Conservation (phyloP, 2,797 vertebrate species). For the Loris lydekkerianus region DNA sequence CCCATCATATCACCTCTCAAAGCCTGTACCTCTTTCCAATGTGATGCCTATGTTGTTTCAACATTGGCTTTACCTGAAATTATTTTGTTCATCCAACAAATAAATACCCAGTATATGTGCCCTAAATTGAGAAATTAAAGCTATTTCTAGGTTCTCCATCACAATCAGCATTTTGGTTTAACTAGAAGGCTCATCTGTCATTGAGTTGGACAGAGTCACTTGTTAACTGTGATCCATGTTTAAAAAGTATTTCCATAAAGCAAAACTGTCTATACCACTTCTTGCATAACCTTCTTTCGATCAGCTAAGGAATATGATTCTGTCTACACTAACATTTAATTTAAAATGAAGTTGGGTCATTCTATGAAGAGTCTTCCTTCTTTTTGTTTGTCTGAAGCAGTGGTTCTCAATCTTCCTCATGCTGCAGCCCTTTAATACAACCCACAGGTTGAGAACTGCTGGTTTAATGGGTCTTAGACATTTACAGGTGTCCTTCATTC, state of each 20-base stretch:
- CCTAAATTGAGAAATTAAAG: neutral
- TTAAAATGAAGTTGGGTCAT: constrained; percentile 8
- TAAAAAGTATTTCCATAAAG: neutral
- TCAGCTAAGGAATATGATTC: neutral
- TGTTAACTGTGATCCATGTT: neutral
- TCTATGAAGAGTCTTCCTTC: neutral
- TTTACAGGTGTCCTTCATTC: neutral
- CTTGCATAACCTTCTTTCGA: neutral
- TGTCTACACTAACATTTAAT: neutral
- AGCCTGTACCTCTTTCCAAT: neutral
- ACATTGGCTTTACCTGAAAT: neutral
- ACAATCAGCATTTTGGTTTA: neutral
- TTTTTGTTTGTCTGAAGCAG: neutral
- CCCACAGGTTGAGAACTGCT: no score
- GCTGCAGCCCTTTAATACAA: no score
- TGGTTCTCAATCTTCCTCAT: no score
- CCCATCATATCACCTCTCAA: neutral
- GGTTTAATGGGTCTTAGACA: neutral
- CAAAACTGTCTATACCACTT: neutral
- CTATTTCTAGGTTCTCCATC: neutral
- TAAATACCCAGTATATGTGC: neutral
- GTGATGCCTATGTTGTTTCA: neutral
- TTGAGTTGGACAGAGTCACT: neutral
- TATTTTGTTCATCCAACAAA: neutral
- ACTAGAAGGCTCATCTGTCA: neutral